Percentiles rank a stretch among this genome's conserved stretches.
These are phyloP conservation scores for Dolichotis patagonum DNA, from an alignment of 2,113 vertebrate genomes.

Conservation along the genomic window DNA sequence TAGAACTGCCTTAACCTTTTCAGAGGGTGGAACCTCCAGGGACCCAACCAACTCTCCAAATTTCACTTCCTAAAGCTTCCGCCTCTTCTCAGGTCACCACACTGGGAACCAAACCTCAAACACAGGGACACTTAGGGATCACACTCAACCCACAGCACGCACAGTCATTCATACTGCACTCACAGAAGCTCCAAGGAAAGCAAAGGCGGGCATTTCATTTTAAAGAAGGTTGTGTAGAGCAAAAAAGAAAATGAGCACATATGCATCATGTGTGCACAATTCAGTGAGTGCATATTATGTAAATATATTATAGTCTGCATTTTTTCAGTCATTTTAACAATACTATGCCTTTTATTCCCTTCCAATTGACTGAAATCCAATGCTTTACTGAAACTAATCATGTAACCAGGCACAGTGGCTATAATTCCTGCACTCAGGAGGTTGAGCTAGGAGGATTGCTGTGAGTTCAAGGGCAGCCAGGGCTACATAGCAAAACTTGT, in stretches of 20 bases:
- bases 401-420: neutral
- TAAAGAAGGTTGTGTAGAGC: neutral
- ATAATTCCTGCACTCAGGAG: neutral
- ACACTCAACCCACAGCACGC: neutral
- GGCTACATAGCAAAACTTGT: neutral
- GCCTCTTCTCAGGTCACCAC: neutral
- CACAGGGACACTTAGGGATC: too few relatives aligned
- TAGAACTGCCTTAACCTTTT: neutral
- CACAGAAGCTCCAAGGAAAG: neutral
- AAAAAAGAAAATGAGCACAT: neutral
- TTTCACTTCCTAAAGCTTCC: neutral
- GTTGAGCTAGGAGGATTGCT: neutral
- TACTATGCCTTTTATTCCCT: accelerated
- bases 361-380: neutral
- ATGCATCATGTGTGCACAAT: neutral
- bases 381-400: neutral
- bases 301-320: neutral
- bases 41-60: neutral
- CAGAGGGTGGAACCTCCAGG: neutral
- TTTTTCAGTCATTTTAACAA: neutral
- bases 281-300: neutral
- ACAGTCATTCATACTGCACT: neutral
- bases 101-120: neutral
- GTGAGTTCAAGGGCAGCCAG: neutral
- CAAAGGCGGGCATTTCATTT: neutral